Base-by-base conservation (phyloP, 2,797 vertebrate genomes). In the Dipus sagitta region DNA sequence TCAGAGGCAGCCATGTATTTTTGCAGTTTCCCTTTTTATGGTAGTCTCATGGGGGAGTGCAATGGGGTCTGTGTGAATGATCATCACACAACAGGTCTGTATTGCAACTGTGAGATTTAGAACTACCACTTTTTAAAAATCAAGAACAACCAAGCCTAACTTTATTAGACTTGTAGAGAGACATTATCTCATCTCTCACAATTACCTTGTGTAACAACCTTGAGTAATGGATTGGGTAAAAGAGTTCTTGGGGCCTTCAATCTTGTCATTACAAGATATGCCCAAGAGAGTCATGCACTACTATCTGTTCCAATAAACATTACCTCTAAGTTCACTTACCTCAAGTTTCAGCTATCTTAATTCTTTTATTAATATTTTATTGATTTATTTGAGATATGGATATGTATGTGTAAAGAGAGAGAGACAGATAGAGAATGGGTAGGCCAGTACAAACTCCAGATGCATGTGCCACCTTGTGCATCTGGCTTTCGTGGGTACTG, bases 361-460 rank as follows among this genome's bases (percentile, higher is more conserved):
- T 79, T 79, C 26, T 94, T 77, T 93, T 20, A 60, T 4, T 76
- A 92, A 26, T 79, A 82, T 94, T 77, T 93, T 20, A 60, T 4
- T 76, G 91, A 26, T 79, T 47, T 47, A 47, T 47, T 47, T 47
- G 47, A 47, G 47, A 47, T 47, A 10, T 47, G 47, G 8, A 11
- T 47, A 7, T 47, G 9, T 47, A 11, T 47, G 47, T 47, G 47
- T 47, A 47, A 47, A 47, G 47, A 11, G 47, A 11, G 47, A 11
- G 47, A 47, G 47, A 47, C 11, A 47, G 47, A 47, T 47, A 47
- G 47, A 47, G 9, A 47, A 47, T 47, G 9, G 47, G 47, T 10
- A 7, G 47, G 9, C 47, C 47, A 47, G 47, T 47, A 47, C 11
- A 47, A 47, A 47, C 47, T 47, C 47, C 47, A 47, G 47, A 47